A percentile compares a stretch with the other conserved stretches of the same genome.
These are phyloP conservation scores for Metallyticus violacea DNA, from an alignment of 2,888 invertebrate species.

Conservation along the genomic window DNA sequence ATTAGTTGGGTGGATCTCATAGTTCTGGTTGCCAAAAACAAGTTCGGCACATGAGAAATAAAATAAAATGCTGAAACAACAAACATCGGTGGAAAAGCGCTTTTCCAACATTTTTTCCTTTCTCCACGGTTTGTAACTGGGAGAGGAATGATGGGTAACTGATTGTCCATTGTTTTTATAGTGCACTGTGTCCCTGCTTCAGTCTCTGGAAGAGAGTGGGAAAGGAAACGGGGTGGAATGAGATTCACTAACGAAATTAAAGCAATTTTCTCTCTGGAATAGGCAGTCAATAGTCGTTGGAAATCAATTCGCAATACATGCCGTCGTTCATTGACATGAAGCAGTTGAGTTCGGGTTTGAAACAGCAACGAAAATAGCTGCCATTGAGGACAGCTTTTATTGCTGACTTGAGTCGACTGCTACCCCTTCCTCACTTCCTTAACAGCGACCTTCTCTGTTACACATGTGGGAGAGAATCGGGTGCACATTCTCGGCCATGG, in stretches of 20 bases:
- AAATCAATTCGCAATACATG: slow-evolving; percentile 1
- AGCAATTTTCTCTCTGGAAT: slow-evolving; percentile 19
- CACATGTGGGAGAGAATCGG: no score
- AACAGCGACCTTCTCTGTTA: neutral
- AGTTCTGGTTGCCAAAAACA: neutral
- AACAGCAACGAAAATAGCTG: neutral
- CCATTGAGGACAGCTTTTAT: neutral
- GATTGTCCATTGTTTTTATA: slow-evolving; percentile 14
- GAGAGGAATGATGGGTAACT: slow-evolving; percentile 13
- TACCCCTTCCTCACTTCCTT: neutral
- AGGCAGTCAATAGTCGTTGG: slow-evolving; percentile 6
- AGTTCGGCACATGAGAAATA: neutral
- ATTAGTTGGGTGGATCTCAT: neutral
- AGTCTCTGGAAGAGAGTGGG: neutral
- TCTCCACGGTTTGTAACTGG: neutral
- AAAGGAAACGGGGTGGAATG: neutral
- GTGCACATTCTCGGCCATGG: no score
- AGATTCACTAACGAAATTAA: slow-evolving; percentile 15
- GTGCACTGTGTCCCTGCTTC: neutral
- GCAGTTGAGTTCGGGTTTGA: neutral
- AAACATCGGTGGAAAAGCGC: neutral
- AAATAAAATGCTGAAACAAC: slow-evolving; percentile 1
- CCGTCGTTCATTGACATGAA: neutral
- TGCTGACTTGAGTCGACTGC: neutral
- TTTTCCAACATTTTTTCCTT: neutral